Percentiles rank a stretch among this genome's conserved stretches.
These are phyloP conservation scores for Catocala fraxini DNA, from an alignment of 2,888 invertebrate genomes.

Conservation along the genomic window DNA sequence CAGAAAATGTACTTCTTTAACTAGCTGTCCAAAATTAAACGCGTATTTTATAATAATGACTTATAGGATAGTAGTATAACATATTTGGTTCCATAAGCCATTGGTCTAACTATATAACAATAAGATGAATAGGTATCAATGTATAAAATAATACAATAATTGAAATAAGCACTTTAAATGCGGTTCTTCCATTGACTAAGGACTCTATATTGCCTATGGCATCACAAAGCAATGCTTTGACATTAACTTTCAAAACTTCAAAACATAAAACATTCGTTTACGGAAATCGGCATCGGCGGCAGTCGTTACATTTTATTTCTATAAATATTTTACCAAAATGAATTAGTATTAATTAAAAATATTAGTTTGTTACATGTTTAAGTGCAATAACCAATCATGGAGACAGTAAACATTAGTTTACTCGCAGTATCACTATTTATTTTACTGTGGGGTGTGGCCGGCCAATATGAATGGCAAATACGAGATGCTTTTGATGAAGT, in stretches of 20 bases:
- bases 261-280: conserved; percentile 16
- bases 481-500: conserved; percentile 97
- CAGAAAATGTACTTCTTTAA: too few relatives aligned
- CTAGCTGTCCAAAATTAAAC: too few relatives aligned
- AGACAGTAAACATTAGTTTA: conserved; percentile 68
- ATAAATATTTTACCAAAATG: conserved; percentile 22
- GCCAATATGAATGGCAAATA: conserved; percentile 97
- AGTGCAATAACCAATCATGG: conserved; percentile 64
- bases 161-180: too few relatives aligned
- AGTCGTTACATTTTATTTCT: conserved; percentile 6
- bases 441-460: conserved; percentile 90
- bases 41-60: too few relatives aligned
- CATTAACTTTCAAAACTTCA: not conserved
- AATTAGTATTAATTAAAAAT: conserved; percentile 28
- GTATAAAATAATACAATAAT: too few relatives aligned
- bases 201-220: too few relatives aligned
- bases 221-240: too few relatives aligned
- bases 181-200: too few relatives aligned
- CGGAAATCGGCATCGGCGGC: not conserved
- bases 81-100: too few relatives aligned
- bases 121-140: too few relatives aligned
- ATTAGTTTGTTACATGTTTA: conserved; percentile 30
- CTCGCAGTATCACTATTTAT: conserved; percentile 74
- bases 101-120: too few relatives aligned
- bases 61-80: too few relatives aligned